Percentiles rank a stretch among this genome's conserved stretches.
Evolutionary conservation across 2,888 invertebrate genomes (phyloP).

Genomic region (Pandemis heparana): DNA sequence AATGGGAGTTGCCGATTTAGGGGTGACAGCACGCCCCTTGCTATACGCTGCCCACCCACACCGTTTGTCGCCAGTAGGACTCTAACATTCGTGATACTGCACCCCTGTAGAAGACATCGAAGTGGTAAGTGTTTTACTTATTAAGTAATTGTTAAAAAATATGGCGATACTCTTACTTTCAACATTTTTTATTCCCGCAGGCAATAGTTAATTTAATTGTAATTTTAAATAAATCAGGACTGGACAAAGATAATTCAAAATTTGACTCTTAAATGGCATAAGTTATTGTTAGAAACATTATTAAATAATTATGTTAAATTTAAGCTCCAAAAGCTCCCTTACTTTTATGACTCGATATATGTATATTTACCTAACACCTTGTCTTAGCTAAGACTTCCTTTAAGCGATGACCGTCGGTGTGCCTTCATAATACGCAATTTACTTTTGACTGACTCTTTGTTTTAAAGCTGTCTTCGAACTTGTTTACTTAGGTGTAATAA

Average conservation of each 20-base stretch:
- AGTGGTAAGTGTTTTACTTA: conserved; percentile 31
- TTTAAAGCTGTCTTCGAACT: neutral
- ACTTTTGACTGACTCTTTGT: too few species aligned
- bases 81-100: conserved; percentile 26
- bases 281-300: neutral
- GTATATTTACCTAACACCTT: too few species aligned
- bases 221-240: too few species aligned
- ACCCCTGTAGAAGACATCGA: conserved; percentile 26
- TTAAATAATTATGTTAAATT: neutral
- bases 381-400: neutral
- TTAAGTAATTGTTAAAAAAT: too few species aligned
- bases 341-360: too few species aligned
- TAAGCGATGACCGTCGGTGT: neutral
- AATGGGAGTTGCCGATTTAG: conserved; percentile 53
- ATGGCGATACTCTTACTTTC: too few species aligned
- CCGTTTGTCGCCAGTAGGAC: conserved; percentile 44
- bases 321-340: neutral
- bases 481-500: neutral
- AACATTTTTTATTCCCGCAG: too few species aligned
- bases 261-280: neutral
- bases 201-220: too few species aligned
- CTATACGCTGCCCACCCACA: conserved; percentile 52
- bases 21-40: conserved; percentile 56
- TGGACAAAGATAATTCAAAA: too few species aligned
- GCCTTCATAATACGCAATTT: neutral